Conservation (phyloP, 2,113 vertebrate species). For the Corydoras maculifer region DNA sequence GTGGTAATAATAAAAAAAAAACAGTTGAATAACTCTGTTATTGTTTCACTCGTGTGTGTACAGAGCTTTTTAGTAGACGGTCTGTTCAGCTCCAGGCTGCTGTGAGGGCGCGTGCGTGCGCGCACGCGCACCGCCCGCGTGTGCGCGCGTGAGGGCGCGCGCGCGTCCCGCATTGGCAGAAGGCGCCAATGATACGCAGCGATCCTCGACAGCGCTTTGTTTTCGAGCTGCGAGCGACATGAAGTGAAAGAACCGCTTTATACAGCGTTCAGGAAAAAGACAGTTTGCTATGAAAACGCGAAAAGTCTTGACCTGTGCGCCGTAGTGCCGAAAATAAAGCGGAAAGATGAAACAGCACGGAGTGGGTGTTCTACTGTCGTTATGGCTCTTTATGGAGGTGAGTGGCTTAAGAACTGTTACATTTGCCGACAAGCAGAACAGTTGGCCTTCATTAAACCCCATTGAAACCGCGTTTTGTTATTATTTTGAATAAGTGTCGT, state of each 20-base stretch:
- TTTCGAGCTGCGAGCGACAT: constrained; percentile 20
- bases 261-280: background rate
- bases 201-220: background rate
- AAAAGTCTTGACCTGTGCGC: constrained; percentile 7
- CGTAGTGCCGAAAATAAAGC: constrained; percentile 22
- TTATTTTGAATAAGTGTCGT: background rate
- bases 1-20: no score
- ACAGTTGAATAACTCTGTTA: no score
- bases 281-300: constrained; percentile 22
- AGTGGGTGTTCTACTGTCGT: constrained; percentile 44
- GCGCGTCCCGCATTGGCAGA: constrained; percentile 33
- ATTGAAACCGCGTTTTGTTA: background rate
- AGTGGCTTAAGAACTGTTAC: constrained; percentile 29
- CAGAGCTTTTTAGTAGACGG: no score
- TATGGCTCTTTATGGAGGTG: constrained; percentile 58
- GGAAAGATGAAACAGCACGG: constrained; percentile 49
- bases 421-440: background rate
- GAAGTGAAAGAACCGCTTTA: constrained; percentile 1
- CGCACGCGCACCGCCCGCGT: no score
- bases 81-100: no score
- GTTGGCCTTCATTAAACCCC: background rate
- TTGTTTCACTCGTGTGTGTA: no score
- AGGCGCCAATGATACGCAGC: constrained; percentile 15
- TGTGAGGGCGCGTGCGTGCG: no score
- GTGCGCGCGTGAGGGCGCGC: no score